Evolutionary conservation across 2,113 vertebrate species (phyloP).

Genomic region (Hiodon alosoides): DNA sequence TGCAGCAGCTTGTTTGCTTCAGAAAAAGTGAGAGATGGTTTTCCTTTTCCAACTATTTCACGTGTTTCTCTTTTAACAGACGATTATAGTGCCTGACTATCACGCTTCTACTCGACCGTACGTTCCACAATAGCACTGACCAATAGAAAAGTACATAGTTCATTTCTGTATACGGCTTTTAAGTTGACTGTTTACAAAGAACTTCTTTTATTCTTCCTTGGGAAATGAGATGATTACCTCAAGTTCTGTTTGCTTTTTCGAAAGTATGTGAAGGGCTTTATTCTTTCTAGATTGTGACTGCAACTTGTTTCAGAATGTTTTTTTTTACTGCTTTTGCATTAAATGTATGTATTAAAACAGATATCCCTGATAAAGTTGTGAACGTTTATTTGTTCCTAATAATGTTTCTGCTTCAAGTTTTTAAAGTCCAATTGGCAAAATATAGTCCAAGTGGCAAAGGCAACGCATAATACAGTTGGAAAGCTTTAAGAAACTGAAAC

Average conservation of each 20-base stretch:
- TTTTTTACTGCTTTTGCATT: constrained; percentile 7
- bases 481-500: too few species aligned
- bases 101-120: neutral
- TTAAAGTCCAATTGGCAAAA: too few species aligned
- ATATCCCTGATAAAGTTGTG: constrained; percentile 10
- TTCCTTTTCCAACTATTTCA: constrained; percentile 33
- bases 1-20: constrained; percentile 33
- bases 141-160: neutral
- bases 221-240: constrained; percentile 12
- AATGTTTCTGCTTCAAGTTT: neutral
- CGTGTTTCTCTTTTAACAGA: constrained; percentile 4
- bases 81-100: neutral
- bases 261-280: neutral
- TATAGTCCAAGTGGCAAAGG: neutral
- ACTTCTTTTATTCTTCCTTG: neutral
- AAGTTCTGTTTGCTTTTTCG: constrained; percentile 3
- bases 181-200: constrained; percentile 7
- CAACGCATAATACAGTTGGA: neutral
- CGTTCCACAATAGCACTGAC: constrained; percentile 5
- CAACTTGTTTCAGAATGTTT: neutral
- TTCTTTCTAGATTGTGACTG: constrained; percentile 13
- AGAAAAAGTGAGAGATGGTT: constrained; percentile 41
- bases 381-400: neutral
- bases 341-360: constrained; percentile 13
- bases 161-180: constrained; percentile 2